phyloP scores from a whole-genome alignment of 2,113 vertebrate species.

The Machaerirhynchus nigripectus region DNA sequence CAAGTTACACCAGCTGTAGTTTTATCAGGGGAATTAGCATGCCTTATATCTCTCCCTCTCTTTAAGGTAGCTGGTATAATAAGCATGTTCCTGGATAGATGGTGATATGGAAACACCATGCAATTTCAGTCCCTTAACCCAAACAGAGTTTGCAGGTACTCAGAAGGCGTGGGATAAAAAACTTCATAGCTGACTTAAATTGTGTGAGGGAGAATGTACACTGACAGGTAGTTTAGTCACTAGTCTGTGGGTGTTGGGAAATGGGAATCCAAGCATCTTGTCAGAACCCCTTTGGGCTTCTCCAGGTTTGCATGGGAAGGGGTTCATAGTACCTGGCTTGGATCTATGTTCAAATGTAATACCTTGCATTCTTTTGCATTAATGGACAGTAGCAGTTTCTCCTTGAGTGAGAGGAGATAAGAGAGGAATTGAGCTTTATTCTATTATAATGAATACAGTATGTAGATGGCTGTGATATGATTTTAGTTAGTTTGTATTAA shows the following conservation, averaged over 20 bases:
- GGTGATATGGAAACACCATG: not conserved
- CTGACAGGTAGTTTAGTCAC: not conserved
- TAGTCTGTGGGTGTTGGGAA: not conserved
- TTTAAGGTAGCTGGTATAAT: not conserved
- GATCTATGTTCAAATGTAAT: not conserved
- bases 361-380: not conserved
- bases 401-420: not conserved
- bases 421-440: not conserved
- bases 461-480: not conserved
- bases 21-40: not conserved
- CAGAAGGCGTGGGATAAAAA: not conserved
- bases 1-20: not conserved
- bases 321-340: not conserved
- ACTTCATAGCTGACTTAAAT: not conserved
- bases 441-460: not conserved
- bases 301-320: not conserved
- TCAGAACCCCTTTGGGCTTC: not conserved
- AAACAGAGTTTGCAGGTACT: rapidly evolving
- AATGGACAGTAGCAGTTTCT: not conserved
- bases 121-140: not conserved
- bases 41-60: not conserved
- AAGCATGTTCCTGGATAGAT: not conserved
- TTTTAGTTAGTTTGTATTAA: not conserved
- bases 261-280: not conserved
- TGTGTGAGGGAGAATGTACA: not conserved